Evolutionary conservation across 2,797 vertebrate genomes (phyloP), one percentile per base, ranked within the genome.

Genomic region (Malacoraja senta): DNA sequence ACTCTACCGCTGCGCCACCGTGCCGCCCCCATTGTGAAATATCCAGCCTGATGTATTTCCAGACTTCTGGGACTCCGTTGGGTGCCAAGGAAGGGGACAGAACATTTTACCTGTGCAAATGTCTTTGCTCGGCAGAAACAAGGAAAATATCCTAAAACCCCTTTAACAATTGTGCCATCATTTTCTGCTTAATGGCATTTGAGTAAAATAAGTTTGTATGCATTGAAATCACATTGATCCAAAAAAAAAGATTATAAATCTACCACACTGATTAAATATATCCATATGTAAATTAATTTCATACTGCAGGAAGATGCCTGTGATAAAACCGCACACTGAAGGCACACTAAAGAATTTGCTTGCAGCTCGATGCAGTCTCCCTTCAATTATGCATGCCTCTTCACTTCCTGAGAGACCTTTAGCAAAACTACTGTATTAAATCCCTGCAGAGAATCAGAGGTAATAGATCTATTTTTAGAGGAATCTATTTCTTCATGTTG

Each of bases 371-470:
- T 71, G 35, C 38, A 92, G 24, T 44, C 24, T 76, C 63, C 17
- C 17, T 68, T 74, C 12, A 53, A 76, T 92, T 92, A 92, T n/a
- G 74, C 21, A 76, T 71, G 13, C 29, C 13, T 65, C 71, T 38
- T 53, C 35, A 17, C 3, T 76, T 91, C 38, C 90, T n/a, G 0
- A 53, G 44, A n/a, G 24, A 13, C 26, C 68, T 92, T 68, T 92
- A 93, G 93, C 29, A 95, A 95, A 94, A 94, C 93, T 93, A 94
- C 95, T 94, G 93, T 71, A 94, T 94, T 94, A 94, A 92, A 72
- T 90, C 94, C 93, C 94, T 78, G 32, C 93, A 93, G 32, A 32
- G n/a, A 65, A n/a, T 68, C 77, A 65, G n/a, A 35, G 78, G 35
- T 71, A 65, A 81, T 68, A 32, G 24, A 68, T 68, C 77, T 93